Base-by-base conservation (phyloP, 2,113 vertebrate genomes). In the Mustela lutreola region DNA sequence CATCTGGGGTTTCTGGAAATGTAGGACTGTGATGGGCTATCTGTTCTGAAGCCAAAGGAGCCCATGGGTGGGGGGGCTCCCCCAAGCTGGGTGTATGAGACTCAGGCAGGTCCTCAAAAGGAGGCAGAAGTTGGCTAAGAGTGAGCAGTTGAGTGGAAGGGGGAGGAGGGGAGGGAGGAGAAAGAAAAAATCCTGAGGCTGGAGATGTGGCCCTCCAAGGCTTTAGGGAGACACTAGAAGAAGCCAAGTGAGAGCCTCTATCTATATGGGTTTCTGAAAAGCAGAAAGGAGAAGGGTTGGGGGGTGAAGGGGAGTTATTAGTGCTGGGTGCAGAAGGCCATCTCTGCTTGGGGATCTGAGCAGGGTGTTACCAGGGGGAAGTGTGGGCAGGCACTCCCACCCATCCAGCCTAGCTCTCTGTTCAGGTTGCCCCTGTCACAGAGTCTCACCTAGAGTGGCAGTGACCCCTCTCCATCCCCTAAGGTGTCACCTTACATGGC, bases 201-300 rank as follows among this genome's bases (percentile, higher is more conserved):
- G 67, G 90, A 96, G 79, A 96, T 96, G 98, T 98, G 98, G 94
- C 97, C 97, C 96, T 98, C 97, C 95, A 96, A 97, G 67, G 95
- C 97, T 98, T 97, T 95, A 97, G 97, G 93, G 96, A 96, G 92
- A 98, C 96, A 39, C 67, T 92, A 65, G 80, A 56, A 98, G 97
- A 96, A 97, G 90, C 93, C 94, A 98, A 95, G 88, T 82, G 94
- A 67, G 70, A 83, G 39, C 90, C 79, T 82, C 53, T 97, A 90
- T 89, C 50, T 88, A 53, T 73, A 75, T 94, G 93, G 87, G 95
- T 92, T 93, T 98, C 90, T 75, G 95, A 96, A 96, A 89, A 45
- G 75, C 48, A 39, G 85, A 97, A 91, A 82, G 83, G 80, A 97
- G 83, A 95, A 91, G 76, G 45, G 5, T 7, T 81, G 50, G 62